Conservation (phyloP, 2,113 vertebrate species). For the Paracanthobrama guichenoti region DNA sequence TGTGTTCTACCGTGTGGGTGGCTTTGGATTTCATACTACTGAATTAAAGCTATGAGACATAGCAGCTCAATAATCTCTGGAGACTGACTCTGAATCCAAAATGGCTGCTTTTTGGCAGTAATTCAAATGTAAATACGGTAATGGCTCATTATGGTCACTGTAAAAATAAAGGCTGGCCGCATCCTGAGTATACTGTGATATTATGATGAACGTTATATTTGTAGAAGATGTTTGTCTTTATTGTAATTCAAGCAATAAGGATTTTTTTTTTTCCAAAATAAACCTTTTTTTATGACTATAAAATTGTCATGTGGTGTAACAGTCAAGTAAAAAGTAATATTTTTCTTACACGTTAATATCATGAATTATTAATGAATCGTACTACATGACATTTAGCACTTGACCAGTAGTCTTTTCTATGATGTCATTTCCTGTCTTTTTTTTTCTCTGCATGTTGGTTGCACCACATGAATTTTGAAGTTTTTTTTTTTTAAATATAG, state of each 20-base stretch:
- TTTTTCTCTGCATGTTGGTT: neutral
- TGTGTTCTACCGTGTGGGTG: conserved; percentile 17
- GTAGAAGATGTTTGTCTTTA: neutral
- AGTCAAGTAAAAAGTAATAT: too few species aligned
- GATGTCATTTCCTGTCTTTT: neutral
- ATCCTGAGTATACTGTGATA: neutral
- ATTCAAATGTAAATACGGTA: conserved; percentile 19
- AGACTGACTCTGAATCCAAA: conserved; percentile 16
- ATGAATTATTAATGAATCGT: too few species aligned
- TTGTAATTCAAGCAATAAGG: neutral
- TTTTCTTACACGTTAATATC: neutral
- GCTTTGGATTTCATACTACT: conserved; percentile 7
- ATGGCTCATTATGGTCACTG: conserved; percentile 22
- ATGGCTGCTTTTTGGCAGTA: conserved; percentile 23
- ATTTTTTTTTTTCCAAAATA: neutral
- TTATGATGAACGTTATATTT: neutral
- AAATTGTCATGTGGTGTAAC: neutral
- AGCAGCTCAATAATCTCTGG: conserved; percentile 21
- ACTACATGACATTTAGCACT: too few species aligned
- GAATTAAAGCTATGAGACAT: conserved; percentile 1
- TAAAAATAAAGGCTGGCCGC: conserved; percentile 7
- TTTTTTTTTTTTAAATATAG: too few species aligned
- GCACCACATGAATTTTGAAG: neutral
- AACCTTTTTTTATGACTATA: neutral
- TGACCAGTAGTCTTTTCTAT: too few species aligned